phyloP scores from a whole-genome alignment of 2,113 vertebrate species.

The Polypterus senegalus region DNA sequence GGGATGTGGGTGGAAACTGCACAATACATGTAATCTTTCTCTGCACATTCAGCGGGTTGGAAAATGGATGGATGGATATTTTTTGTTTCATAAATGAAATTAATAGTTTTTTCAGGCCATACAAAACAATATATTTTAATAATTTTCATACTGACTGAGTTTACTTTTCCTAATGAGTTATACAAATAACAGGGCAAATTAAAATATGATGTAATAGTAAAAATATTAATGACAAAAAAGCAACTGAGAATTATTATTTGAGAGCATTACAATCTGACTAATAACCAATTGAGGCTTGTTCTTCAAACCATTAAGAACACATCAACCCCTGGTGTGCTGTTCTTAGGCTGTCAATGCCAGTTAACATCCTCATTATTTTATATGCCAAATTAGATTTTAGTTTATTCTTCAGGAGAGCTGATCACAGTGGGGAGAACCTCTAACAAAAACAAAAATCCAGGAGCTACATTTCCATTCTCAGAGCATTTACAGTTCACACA shows the following conservation, averaged over 20 bases:
- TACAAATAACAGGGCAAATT: not conserved
- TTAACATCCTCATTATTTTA: slow-evolving; percentile 55
- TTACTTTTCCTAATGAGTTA: not conserved
- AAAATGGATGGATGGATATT: no score
- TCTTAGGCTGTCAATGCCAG: slow-evolving; percentile 43
- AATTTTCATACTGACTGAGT: no score
- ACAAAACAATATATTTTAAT: no score
- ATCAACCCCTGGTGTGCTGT: slow-evolving; percentile 34
- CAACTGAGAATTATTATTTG: slow-evolving; percentile 12
- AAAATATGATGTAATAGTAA: not conserved
- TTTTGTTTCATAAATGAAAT: no score
- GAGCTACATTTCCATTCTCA: slow-evolving; percentile 20
- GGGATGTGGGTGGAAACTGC: no score
- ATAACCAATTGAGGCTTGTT: slow-evolving; percentile 23
- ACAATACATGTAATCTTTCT: no score
- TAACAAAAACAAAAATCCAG: slow-evolving; percentile 21
- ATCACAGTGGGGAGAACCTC: slow-evolving; percentile 18
- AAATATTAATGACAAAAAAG: not conserved
- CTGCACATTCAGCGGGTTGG: no score
- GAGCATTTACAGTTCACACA: not conserved
- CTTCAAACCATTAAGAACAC: slow-evolving; percentile 30
- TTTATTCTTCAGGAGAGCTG: slow-evolving; percentile 25
- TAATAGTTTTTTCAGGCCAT: no score
- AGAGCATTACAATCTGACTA: slow-evolving; percentile 28
- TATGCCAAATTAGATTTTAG: slow-evolving; percentile 36